Evolutionary conservation across 2,797 vertebrate species (phyloP), one percentile per base, ranked within the genome.

Genomic region (Squalus acanthias): DNA sequence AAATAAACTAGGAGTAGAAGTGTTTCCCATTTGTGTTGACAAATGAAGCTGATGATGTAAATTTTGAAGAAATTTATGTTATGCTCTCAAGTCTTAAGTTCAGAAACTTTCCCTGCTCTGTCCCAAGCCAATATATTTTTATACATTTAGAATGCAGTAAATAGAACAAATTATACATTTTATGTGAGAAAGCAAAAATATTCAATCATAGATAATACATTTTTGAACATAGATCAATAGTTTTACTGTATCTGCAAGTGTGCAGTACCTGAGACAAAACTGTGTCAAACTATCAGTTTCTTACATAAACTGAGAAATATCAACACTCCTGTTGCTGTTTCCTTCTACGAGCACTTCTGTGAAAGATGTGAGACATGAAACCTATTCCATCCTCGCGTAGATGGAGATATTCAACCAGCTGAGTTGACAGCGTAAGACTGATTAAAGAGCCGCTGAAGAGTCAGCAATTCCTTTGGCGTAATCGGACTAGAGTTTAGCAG

Each of bases 81-180:
- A 22, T 63, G 20, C 22, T 91, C 53, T 46, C 8, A 3, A 0
- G 12, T 46, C 20, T 69, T 24, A 0, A 10, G n/a, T 69, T 93
- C n/a, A 93, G 91, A 93, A 93, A 69, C 65, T 12, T 69, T n/a
- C 24, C 29, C 82, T 85, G 82, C 39, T 65, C 89, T 92, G n/a
- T 93, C 20, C 63, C 65, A 46, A n/a, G 33, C 13, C 20, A 92
- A 33, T 65, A 9, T 46, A 39, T 69, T 93, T 89, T 46, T 69
- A 50, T 39, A 46, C 4, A 93, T 67, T 69, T 46, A 53, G n/a
- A 46, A 39, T 39, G 0, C 2, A 53, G n/a, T 67, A 93, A 26
- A 69, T 69, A 5, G 39, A 67, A 93, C 7, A 46, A 69, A n/a
- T 91, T 91, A 12, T 93, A 46, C 39, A 46, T 39, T 93, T 69